Conservation (phyloP, 2,888 invertebrate species). For the Sipunculus nudus region DNA sequence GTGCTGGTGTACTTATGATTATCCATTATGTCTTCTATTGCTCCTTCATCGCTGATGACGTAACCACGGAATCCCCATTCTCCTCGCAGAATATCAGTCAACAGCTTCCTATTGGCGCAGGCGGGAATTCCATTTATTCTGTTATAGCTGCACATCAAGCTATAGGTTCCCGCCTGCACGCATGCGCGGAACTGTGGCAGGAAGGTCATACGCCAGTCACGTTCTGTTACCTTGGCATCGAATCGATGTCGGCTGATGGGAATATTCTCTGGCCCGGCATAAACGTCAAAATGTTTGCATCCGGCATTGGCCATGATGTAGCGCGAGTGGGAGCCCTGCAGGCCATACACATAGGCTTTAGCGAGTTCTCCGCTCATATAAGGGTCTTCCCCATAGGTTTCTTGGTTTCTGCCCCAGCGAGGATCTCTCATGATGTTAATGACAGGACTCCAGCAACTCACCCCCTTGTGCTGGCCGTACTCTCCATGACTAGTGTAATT, state of each 20-base stretch:
- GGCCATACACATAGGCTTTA: conserved; percentile 51
- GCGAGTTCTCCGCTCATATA: conserved; percentile 54
- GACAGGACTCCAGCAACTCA: conserved; percentile 61
- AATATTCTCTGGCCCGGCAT: conserved; percentile 62
- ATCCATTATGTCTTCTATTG: conserved; percentile 14
- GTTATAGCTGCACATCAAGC: conserved; percentile 65
- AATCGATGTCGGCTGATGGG: conserved; percentile 37
- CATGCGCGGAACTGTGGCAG: conserved; percentile 58
- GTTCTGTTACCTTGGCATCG: conserved; percentile 34
- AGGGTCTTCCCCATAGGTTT: conserved; percentile 64
- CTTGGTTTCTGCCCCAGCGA: conserved; percentile 61
- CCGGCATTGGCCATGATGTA: conserved; percentile 60
- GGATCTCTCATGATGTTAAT: conserved; percentile 62
- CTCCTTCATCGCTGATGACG: conserved; percentile 29
- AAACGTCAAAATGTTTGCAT: conserved; percentile 62
- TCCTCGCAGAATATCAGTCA: conserved; percentile 27
- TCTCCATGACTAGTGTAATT: conserved; percentile 28
- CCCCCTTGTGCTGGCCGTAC: conserved; percentile 46
- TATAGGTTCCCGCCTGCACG: conserved; percentile 57
- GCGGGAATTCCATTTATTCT: conserved; percentile 40
- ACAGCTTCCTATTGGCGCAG: conserved; percentile 32
- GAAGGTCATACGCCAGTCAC: conserved; percentile 58
- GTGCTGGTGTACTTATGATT: not conserved
- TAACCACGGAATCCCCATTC: conserved; percentile 32
- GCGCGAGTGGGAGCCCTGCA: conserved; percentile 55